phyloP scores from a whole-genome alignment of 1,140 invertebrate genomes.

The Vanessa tameamea region DNA sequence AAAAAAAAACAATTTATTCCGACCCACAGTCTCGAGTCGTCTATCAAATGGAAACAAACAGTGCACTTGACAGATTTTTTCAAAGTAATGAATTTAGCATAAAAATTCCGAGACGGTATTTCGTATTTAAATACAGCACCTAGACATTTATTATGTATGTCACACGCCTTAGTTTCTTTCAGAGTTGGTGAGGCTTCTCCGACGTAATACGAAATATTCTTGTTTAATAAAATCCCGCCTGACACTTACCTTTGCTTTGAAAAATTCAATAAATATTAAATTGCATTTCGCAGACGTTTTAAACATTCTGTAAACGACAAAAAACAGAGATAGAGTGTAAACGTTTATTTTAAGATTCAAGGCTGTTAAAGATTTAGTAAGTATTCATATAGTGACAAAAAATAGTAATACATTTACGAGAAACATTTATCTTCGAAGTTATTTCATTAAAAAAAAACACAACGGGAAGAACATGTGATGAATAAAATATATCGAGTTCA shows the following conservation, averaged over 20 bases:
- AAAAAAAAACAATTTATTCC: background rate
- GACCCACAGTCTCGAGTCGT: background rate
- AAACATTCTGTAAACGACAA: background rate
- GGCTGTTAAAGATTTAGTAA: too few species aligned
- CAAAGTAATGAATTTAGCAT: constrained; percentile 25
- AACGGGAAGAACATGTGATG: too few species aligned
- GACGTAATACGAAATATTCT: constrained; percentile 18
- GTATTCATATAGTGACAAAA: too few species aligned
- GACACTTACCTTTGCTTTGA: constrained; percentile 26
- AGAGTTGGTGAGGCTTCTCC: constrained; percentile 10
- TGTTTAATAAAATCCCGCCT: constrained; percentile 24
- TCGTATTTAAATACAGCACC: constrained; percentile 31
- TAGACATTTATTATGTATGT: constrained; percentile 32
- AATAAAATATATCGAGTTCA: too few species aligned
- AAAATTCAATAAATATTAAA: constrained; percentile 33
- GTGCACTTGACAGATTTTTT: constrained; percentile 13
- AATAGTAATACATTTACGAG: too few species aligned
- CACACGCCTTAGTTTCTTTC: constrained; percentile 27
- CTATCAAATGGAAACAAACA: constrained; percentile 17
- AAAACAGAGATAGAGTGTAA: background rate
- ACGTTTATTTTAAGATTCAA: too few species aligned
- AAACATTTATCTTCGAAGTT: too few species aligned
- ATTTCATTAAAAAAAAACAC: too few species aligned
- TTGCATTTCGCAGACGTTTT: constrained; percentile 6
- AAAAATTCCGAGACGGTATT: constrained; percentile 31